Conservation (phyloP, 2,113 vertebrate species). For the Axis porcinus region DNA sequence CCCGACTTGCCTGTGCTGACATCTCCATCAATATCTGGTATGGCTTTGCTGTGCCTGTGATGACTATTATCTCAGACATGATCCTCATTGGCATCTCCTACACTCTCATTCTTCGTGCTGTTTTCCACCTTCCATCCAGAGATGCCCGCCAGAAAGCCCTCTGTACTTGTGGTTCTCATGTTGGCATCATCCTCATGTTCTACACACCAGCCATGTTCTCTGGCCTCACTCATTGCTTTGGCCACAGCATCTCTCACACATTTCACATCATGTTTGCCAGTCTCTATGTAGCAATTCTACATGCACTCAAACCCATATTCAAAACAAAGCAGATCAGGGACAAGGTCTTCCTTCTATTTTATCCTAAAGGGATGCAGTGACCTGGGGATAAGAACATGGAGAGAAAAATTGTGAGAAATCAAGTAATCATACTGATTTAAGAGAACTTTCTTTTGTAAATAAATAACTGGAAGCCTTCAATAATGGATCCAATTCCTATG, state of each 20-base stretch:
- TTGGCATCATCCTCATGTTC: constrained; percentile 70
- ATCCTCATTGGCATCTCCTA: constrained; percentile 22
- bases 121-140: not conserved
- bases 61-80: not conserved
- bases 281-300: constrained; percentile 22
- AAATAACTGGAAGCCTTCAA: not conserved
- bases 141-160: constrained; percentile 63
- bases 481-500: not conserved
- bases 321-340: constrained; percentile 62
- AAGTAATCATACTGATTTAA: not conserved
- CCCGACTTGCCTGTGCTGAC: not conserved
- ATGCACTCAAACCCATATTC: constrained; percentile 65
- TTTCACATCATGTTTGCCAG: constrained; percentile 51
- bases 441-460: not conserved
- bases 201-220: constrained; percentile 68
- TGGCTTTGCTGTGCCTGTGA: not conserved
- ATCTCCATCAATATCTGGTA: constrained; percentile 26
- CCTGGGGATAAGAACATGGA: not conserved
- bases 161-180: constrained; percentile 68
- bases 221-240: constrained; percentile 49
- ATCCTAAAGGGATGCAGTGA: not conserved
- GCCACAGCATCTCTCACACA: not conserved
- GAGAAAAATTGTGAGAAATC: not conserved
- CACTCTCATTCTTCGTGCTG: constrained; percentile 53
- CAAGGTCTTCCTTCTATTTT: not conserved